These are phyloP conservation scores for Hormaphis cornu DNA, from an alignment of 1,140 invertebrate genomes.

Conservation along the genomic window DNA sequence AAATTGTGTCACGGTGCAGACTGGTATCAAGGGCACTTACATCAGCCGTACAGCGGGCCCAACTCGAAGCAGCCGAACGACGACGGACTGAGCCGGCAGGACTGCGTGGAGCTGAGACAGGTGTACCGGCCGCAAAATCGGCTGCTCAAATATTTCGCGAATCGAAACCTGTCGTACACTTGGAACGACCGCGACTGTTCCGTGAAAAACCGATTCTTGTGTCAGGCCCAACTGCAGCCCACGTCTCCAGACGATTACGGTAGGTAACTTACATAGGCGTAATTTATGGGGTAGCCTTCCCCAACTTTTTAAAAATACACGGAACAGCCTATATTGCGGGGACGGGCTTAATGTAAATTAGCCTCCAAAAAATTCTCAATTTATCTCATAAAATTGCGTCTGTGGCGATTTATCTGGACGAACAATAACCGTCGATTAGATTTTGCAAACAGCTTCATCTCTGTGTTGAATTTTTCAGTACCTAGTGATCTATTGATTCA, in stretches of 20 bases:
- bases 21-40: conserved; percentile 58
- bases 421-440: too few relatives aligned
- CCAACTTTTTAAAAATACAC: too few relatives aligned
- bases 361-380: too few relatives aligned
- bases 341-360: too few relatives aligned
- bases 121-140: conserved; percentile 43
- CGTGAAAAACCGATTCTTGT: conserved; percentile 60
- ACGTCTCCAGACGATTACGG: neutral
- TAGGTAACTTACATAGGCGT: neutral
- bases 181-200: conserved; percentile 69
- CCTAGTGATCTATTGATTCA: too few relatives aligned
- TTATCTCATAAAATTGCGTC: too few relatives aligned
- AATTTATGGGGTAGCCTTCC: too few relatives aligned
- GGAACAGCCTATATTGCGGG: too few relatives aligned
- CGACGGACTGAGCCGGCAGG: conserved; percentile 64
- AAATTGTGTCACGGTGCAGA: conserved; percentile 47
- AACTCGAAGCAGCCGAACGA: conserved; percentile 67
- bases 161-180: conserved; percentile 40
- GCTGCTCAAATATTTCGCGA: conserved; percentile 45
- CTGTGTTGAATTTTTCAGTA: too few relatives aligned
- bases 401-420: too few relatives aligned
- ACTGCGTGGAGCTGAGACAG: conserved; percentile 64
- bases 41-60: conserved; percentile 51
- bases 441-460: too few relatives aligned
- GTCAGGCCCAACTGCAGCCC: conserved; percentile 50